phyloP scores from a whole-genome alignment of 2,888 invertebrate species.

The Ditylenchus weischeri region DNA sequence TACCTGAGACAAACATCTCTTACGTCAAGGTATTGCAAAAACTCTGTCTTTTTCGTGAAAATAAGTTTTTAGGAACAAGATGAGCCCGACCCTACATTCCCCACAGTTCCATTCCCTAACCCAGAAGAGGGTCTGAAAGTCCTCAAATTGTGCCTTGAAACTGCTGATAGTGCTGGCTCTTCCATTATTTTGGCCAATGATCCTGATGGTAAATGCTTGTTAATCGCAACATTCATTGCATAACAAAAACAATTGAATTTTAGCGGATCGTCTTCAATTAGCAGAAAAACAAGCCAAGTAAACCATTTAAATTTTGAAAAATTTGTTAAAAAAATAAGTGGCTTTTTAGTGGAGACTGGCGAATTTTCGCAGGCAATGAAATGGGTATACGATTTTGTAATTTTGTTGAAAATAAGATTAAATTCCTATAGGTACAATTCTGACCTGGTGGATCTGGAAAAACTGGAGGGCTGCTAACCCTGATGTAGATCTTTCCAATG shows the following conservation, averaged over 20 bases:
- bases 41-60: background rate
- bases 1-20: constrained; percentile 62
- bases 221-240: background rate
- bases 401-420: too few relatives aligned
- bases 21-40: constrained; percentile 56
- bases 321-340: too few relatives aligned
- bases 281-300: constrained; percentile 77
- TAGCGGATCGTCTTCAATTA: constrained; percentile 85
- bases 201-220: constrained; percentile 66
- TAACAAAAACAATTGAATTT: background rate
- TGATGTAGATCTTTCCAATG: constrained; percentile 62
- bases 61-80: constrained; percentile 64
- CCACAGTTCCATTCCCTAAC: constrained; percentile 94
- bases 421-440: constrained; percentile 67
- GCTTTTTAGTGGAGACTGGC: constrained; percentile 71
- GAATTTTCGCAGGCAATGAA: constrained; percentile 90
- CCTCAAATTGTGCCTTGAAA: constrained; percentile 70
- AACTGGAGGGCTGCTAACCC: constrained; percentile 64
- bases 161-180: constrained; percentile 72
- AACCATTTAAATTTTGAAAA: constrained; percentile 11
- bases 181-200: constrained; percentile 88
- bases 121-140: constrained; percentile 79
- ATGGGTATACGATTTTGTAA: constrained; percentile 63
- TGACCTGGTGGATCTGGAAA: constrained; percentile 87
- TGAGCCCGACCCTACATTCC: constrained; percentile 89